Evolutionary conservation across 2,113 vertebrate genomes (phyloP), one percentile per base, ranked within the genome.

Genomic region (Tenrec ecaudatus): DNA sequence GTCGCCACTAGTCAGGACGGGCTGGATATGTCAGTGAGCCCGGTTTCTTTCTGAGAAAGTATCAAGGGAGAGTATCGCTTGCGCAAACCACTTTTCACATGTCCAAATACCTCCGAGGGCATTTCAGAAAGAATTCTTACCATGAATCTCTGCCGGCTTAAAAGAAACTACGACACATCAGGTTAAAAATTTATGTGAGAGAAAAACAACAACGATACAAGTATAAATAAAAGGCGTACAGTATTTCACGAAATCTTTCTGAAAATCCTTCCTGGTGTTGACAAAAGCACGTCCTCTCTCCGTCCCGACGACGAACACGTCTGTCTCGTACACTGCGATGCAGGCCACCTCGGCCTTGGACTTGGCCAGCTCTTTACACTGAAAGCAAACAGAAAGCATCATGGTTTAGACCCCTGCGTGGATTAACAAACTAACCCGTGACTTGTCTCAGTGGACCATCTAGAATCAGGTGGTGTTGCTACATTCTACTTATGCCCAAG

Each of bases 291-390:
- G 98, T 96, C 98, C 98, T 97, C 96, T 97, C 82, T 98, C 98
- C 0, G 98, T 98, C 78, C 98, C 98, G 58, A 98, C 98, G 6
- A 98, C 97, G 95, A 98, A 98, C 40, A 98, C 97, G 0, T 98
- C 98, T 58, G 97, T 98, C 88, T 98, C 98, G 82, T 98, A 98
- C 1, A 99, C 98, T 8, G 97, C 98, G 4, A 99, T 97, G 64
- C 98, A 99, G 89, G 98, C 98, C 53, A 99, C 98, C 97, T 99
- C 98, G 91, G 98, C 98, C 85, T 98, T 98, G 90, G 98, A 98
- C 95, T 98, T 98, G 82, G 97, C 98, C 95, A 99, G 97, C 85
- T 98, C 98, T 92, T 98, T 98, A 96, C 98, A 98, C 98, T 99
- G 76, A 2, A 96, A 38, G 84, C 78, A 93, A 96, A 91, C 0